Evolutionary conservation across 1,140 invertebrate genomes (phyloP), one percentile per base, ranked within the genome.

Genomic region (Pseudomyrmex sp.): DNA sequence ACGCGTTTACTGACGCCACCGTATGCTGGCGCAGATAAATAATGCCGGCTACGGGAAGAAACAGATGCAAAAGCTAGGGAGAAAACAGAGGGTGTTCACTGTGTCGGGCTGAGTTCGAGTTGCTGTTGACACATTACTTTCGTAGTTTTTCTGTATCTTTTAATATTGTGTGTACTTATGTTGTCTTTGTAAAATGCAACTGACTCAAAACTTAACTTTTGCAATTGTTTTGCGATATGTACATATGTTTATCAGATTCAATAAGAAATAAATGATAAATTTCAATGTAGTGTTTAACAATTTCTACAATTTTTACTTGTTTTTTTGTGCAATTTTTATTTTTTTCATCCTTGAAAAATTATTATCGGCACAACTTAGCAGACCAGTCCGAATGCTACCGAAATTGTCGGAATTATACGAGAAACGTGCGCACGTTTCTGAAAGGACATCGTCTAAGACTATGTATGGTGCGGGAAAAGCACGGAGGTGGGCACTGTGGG

Each of bases 41-140:
- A 76, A 76, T 66, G 9, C 12, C n/a, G 46, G 20, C 12, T 23
- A 75, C 59, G 59, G 61, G 61, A 76, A 76, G 61, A 65, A 66
- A 76, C 74, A 76, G 74, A 76, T 66, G 74, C 74, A 35, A 35
- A 66, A 76, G 74, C 13, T 35, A 65, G 74, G 48, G 74, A 76
- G 15, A 13, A 54, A 76, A 66, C 61, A 66, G 15, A 12, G 74
- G 62, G 59, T 76, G n/a, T 66, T 66, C n/a, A 23, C 23, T 52
- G 23, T 13, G n/a, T 76, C 23, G 46, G 0, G 35, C 54, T 46
- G 35, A 9, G 23, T 76, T 76, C 52, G 3, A 20, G 65, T 76
- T 35, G 23, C 10, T n/a, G 23, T 50, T 20, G 1, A 7, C 35
- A 66, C n/a, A 26, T 4, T 3, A 66, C 26, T 66, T 35, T 50